Evolutionary conservation across 2,797 vertebrate species (phyloP).

Genomic region (Coilia nasus): DNA sequence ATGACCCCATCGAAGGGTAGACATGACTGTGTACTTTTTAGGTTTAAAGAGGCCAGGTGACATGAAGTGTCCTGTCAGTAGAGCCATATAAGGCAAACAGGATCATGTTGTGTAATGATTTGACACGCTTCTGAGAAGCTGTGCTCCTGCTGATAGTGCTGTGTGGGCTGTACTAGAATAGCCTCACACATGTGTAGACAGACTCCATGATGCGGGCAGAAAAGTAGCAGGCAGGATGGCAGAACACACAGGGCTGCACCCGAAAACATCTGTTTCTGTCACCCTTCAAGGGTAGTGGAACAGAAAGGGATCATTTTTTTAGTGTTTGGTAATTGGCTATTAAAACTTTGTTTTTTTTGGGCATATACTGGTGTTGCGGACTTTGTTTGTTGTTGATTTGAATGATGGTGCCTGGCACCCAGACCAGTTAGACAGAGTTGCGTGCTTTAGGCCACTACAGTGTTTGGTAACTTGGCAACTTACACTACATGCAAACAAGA

Average conservation of each 20-base stretch:
- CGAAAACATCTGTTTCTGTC: not conserved
- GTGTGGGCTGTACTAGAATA: not conserved
- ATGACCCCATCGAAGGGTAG: not conserved
- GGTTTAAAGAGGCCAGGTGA: not conserved
- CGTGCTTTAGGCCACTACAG: too few species aligned
- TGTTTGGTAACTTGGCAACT: too few species aligned
- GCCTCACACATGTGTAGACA: not conserved
- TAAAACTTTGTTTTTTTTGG: too few species aligned
- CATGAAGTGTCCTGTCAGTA: not conserved
- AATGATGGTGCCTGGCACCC: too few species aligned
- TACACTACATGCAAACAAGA: too few species aligned
- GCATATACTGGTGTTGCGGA: too few species aligned
- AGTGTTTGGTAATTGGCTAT: too few species aligned
- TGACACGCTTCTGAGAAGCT: not conserved
- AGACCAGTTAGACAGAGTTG: too few species aligned
- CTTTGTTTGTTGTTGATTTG: too few species aligned
- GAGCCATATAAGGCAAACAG: slow-evolving; percentile 10
- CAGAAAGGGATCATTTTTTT: too few species aligned
- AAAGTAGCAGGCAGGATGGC: not conserved
- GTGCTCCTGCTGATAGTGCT: not conserved
- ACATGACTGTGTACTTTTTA: not conserved
- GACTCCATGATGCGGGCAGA: not conserved
- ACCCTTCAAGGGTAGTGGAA: too few species aligned
- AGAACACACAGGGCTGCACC: not conserved
- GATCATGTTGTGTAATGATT: slow-evolving; percentile 19